phyloP scores from a whole-genome alignment of 2,113 vertebrate genomes.

The Phalacrocorax aristotelis region DNA sequence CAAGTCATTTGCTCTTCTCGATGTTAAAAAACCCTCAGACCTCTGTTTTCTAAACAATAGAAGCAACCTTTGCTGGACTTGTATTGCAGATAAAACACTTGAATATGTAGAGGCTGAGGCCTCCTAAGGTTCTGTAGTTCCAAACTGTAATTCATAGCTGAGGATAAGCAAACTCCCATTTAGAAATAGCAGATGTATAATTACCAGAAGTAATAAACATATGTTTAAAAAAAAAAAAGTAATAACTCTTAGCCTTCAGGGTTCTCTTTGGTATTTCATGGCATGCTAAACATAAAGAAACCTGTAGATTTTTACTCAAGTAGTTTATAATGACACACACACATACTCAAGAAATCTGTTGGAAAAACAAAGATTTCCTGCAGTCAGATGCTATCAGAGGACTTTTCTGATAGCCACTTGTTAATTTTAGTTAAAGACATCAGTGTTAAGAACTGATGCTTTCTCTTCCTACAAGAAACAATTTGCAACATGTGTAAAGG shows the following conservation, averaged over 20 bases:
- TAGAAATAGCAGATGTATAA: neutral
- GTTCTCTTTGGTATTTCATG: neutral
- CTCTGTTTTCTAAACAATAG: neutral
- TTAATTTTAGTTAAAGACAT: neutral
- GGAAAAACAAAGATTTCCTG: neutral
- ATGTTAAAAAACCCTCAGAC: neutral
- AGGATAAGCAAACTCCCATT: neutral
- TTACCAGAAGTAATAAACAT: neutral
- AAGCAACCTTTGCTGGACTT: neutral
- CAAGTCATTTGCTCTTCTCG: neutral
- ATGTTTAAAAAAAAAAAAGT: neutral
- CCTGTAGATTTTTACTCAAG: neutral
- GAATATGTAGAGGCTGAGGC: neutral
- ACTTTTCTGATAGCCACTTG: neutral
- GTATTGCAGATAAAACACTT: neutral
- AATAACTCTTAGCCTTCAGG: neutral
- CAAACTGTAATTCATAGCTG: neutral
- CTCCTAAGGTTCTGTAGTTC: neutral
- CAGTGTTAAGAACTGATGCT: neutral
- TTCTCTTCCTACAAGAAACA: neutral
- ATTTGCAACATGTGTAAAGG: neutral
- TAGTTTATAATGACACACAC: neutral
- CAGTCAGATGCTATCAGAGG: neutral
- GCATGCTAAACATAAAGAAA: neutral
- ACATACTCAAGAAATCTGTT: neutral